These are phyloP conservation scores for Natrix natrix DNA, from an alignment of 2,797 vertebrate genomes.

Conservation along the genomic window DNA sequence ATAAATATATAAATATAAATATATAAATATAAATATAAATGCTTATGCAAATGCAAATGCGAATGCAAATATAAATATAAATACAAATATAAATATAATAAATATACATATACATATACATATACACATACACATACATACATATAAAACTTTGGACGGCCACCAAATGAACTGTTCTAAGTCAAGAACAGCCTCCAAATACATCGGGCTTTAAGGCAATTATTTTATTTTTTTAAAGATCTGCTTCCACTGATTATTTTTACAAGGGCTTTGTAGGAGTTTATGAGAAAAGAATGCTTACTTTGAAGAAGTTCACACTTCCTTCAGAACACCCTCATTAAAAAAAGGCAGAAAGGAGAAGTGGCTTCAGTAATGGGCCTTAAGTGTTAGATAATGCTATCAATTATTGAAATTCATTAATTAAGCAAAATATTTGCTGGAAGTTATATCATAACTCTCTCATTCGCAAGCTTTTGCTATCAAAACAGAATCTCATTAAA, in stretches of 20 bases:
- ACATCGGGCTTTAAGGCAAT: neutral
- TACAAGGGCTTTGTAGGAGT: conserved; percentile 22
- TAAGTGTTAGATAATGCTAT: conserved; percentile 60
- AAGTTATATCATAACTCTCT: conserved; percentile 51
- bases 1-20: too few relatives aligned
- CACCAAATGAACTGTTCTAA: too few relatives aligned
- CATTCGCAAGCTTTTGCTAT: conserved; percentile 66
- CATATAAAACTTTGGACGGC: neutral
- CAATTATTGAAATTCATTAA: conserved; percentile 69
- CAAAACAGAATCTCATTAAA: conserved; percentile 69
- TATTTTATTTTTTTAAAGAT: neutral
- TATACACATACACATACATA: too few relatives aligned
- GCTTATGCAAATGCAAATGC: too few relatives aligned
- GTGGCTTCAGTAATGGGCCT: conserved; percentile 51
- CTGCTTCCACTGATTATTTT: neutral
- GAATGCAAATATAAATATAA: too few relatives aligned
- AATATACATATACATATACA: too few relatives aligned
- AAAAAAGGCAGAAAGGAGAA: conserved; percentile 52
- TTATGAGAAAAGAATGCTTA: conserved; percentile 33
- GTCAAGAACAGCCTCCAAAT: neutral
- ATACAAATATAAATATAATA: too few relatives aligned
- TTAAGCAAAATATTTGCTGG: conserved; percentile 70
- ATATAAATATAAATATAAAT: too few relatives aligned
- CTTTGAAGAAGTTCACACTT: conserved; percentile 47
- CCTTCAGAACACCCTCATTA: conserved; percentile 51